Conservation (phyloP, 2,888 invertebrate genomes). For the Nomada ruficornis region DNA sequence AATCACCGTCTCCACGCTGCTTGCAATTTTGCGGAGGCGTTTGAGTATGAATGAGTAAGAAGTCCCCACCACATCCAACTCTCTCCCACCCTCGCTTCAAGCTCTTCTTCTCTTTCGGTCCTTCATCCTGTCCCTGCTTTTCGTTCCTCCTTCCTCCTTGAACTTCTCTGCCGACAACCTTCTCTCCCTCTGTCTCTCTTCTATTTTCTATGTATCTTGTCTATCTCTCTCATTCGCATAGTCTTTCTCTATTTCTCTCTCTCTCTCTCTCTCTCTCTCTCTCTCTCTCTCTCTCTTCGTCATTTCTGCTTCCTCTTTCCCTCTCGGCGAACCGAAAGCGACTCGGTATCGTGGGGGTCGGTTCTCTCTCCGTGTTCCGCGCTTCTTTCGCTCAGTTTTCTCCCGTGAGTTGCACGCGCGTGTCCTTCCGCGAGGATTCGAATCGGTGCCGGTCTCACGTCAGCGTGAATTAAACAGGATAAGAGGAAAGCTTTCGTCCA, state of each 20-base stretch:
- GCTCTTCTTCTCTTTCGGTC: constrained; percentile 17
- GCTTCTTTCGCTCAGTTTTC: constrained; percentile 79
- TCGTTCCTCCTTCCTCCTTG: constrained; percentile 6
- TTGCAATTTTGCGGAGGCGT: constrained; percentile 73
- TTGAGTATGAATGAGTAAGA: constrained; percentile 79
- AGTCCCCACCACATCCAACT: constrained; percentile 69
- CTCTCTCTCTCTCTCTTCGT: constrained; percentile 2
- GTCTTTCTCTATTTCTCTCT: constrained; percentile 4
- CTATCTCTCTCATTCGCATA: constrained; percentile 27
- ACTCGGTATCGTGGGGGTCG: constrained; percentile 75
- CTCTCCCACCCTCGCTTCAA: constrained; percentile 18
- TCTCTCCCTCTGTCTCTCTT: constrained; percentile 33
- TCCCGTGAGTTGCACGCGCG: constrained; percentile 77
- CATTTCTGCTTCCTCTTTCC: constrained; percentile 41
- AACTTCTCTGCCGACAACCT: not conserved
- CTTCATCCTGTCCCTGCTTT: constrained; percentile 11
- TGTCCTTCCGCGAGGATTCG: constrained; percentile 65
- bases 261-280: not conserved
- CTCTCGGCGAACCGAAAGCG: constrained; percentile 62
- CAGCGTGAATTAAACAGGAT: constrained; percentile 43
- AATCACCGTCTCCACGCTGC: constrained; percentile 42
- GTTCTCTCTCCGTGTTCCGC: constrained; percentile 73
- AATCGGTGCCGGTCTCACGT: constrained; percentile 43
- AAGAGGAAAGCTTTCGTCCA: constrained; percentile 29
- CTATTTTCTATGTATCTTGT: constrained; percentile 27